Base-by-base conservation (phyloP, 2,113 vertebrate genomes). In the pig (Sus scrofa) region DNA sequence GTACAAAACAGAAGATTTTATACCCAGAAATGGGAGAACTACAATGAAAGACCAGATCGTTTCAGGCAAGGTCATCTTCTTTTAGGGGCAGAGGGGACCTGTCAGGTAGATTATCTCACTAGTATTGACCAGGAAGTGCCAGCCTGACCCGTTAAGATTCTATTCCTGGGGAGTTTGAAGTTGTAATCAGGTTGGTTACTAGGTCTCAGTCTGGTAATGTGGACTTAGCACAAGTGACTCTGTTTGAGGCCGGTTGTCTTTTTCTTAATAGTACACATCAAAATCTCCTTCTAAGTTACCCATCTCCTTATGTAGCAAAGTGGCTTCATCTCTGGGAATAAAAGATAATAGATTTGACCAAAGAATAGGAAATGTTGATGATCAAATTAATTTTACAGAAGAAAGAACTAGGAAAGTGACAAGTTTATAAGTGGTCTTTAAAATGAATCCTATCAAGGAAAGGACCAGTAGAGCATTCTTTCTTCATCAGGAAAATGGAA, bases 211-310 rank as follows among this genome's bases (percentile, higher is more conserved):
- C 34, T 37, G 32, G 34, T 26, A 12, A 7, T 79, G 77, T 16
- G 32, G 14, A 37, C 20, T 58, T 58, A 26, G 52, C 19, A 37
- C 14, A 79, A 58, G 20, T 58, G 54, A 58, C 54, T 34, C 77
- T 9, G 3, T 58, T 34, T 79, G n/a, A 20, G 77, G 22, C 77
- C 54, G 58, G 52, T 58, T 34, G 77, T 79, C 54, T 58, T 20
- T 58, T 79, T 54, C 58, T 58, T 34, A n/a, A 79, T 7, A 58
- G 13, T 81, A 94, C 65, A 93, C 30, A 81, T 67, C 89, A 94
- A 97, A 96, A 93, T 96, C 60, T 81, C 68, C 65, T 96, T 96
- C 86, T 54, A 95, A 95, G 58, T 86, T 34, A 4, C 60, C 79
- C 39, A 84, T 90, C 26, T 50, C 90, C 65, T 96, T 95, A 75